Conservation (phyloP, 2,113 vertebrate species). For the Papio anubis region DNA sequence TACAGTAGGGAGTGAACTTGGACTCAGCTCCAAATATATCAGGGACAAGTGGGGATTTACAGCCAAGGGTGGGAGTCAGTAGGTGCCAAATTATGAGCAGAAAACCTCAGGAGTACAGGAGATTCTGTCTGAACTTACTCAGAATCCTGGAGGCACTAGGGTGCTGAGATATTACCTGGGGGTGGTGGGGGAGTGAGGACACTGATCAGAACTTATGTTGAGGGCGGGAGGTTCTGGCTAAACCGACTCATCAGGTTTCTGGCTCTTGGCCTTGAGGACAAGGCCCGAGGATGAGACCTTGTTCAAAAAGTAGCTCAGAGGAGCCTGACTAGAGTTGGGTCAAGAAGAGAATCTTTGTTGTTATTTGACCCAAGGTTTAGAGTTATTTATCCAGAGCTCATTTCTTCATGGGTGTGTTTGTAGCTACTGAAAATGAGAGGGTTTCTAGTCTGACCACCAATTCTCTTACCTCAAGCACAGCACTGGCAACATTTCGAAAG, state of each 20-base stretch:
- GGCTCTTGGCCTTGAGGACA: not conserved
- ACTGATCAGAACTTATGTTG: not conserved
- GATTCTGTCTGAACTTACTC: not conserved
- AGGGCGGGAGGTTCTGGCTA: not conserved
- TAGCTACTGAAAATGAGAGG: not conserved
- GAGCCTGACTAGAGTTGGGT: not conserved
- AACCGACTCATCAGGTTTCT: not conserved
- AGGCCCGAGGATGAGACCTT: not conserved
- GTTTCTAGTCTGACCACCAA: not conserved
- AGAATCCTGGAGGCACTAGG: not conserved
- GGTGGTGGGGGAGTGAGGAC: not conserved
- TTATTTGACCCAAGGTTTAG: not conserved
- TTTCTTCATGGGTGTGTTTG: not conserved
- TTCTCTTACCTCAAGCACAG: not conserved
- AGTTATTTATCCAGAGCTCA: not conserved
- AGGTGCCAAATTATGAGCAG: not conserved
- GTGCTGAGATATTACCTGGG: not conserved
- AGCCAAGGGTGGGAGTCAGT: no score
- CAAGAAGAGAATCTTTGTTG: not conserved
- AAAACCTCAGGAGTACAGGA: not conserved
- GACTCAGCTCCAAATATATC: not conserved
- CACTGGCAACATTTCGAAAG: not conserved
- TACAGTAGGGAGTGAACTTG: not conserved
- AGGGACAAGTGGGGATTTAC: not conserved
- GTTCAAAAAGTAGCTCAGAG: not conserved